A percentile compares a stretch with the other conserved stretches of the same genome.
These are phyloP conservation scores for Ochotona princeps DNA, from an alignment of 2,113 vertebrate genomes.

Conservation along the genomic window DNA sequence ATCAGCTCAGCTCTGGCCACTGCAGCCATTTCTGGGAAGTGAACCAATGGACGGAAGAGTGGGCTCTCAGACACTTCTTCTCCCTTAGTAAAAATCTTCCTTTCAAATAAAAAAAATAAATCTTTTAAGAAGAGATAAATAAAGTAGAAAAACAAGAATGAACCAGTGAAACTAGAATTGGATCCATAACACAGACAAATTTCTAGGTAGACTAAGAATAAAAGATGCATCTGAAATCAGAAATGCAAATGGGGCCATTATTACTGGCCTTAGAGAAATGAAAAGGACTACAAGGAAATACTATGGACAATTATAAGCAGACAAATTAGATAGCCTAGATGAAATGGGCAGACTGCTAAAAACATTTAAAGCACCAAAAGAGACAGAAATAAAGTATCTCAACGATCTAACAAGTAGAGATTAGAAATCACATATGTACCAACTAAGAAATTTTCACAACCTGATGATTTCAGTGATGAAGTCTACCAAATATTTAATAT, in stretches of 20 bases:
- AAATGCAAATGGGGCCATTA: not conserved
- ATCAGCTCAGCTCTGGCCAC: no score
- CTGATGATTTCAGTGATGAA: not conserved
- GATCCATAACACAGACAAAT: not conserved
- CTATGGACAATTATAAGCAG: not conserved
- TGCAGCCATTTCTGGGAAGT: no score
- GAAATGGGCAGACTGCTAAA: no score
- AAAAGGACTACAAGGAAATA: not conserved
- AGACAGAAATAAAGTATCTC: not conserved
- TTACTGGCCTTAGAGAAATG: no score
- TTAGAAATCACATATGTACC: not conserved
- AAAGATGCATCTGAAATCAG: not conserved
- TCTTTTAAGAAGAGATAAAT: not conserved
- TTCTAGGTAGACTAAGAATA: not conserved
- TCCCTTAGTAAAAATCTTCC: no score
- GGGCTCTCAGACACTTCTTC: no score
- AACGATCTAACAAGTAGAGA: not conserved
- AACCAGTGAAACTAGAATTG: no score
- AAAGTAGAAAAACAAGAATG: not conserved
- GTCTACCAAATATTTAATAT: not conserved
- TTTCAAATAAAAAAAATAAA: not conserved
- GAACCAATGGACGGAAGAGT: no score
- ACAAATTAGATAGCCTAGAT: not conserved
- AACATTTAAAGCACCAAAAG: not conserved
- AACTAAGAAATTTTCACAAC: not conserved